phyloP scores from a whole-genome alignment of 2,888 invertebrate species.

The Pseudococcus jackbeardsleyi region DNA sequence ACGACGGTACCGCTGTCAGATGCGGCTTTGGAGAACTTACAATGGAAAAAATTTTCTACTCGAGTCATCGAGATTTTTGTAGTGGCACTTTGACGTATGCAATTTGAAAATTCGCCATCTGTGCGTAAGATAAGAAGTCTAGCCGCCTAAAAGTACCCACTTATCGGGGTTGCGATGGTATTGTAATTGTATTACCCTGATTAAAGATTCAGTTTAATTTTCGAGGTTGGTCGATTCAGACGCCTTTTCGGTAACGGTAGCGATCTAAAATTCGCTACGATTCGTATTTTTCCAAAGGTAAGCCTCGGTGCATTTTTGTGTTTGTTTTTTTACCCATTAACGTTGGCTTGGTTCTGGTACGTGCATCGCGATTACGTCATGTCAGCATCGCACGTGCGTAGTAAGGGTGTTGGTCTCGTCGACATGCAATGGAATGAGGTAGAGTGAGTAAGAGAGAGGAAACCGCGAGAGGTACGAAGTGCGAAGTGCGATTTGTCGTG shows the following conservation, averaged over 20 bases:
- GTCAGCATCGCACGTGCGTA: conserved; percentile 11
- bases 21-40: not conserved
- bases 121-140: conserved; percentile 33
- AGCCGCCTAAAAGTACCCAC: conserved; percentile 4
- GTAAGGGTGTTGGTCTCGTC: conserved; percentile 14
- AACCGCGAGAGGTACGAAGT: not conserved
- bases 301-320: not conserved
- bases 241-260: not conserved
- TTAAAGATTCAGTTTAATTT: conserved; percentile 33
- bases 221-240: conserved; percentile 14
- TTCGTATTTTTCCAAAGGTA: conserved; percentile 17
- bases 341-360: not conserved
- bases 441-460: not conserved
- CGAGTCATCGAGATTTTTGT: conserved; percentile 11
- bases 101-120: conserved; percentile 20
- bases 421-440: not conserved
- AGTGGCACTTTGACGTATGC: conserved; percentile 30
- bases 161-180: not conserved
- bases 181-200: not conserved
- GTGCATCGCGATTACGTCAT: conserved; percentile 2
- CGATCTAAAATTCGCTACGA: not conserved
- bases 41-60: not conserved
- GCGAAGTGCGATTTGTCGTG: not conserved
- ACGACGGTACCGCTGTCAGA: not conserved
- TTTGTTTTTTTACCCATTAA: not conserved